Conservation (phyloP, 2,888 invertebrate genomes). For the Rhingia rostrata region DNA sequence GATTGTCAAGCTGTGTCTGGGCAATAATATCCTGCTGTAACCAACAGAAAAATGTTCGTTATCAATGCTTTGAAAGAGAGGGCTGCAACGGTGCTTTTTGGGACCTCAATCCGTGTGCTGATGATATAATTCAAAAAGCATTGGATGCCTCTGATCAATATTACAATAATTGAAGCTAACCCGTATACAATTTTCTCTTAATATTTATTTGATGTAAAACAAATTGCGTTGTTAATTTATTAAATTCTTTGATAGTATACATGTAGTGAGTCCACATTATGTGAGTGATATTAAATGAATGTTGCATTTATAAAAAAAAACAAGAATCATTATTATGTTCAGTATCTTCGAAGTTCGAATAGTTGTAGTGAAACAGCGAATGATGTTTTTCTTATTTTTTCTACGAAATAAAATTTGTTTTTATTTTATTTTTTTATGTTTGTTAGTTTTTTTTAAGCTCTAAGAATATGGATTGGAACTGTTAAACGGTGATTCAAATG, state of each 20-base stretch:
- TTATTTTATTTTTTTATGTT: too few species aligned
- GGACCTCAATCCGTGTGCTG: slow-evolving; percentile 88
- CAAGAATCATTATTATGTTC: too few species aligned
- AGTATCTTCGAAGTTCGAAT: background rate
- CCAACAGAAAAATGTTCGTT: slow-evolving; percentile 83
- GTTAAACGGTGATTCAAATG: too few species aligned
- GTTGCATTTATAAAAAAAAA: slow-evolving; percentile 49
- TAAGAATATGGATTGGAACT: too few species aligned
- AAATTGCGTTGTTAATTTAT: slow-evolving; percentile 43
- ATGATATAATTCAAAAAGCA: slow-evolving; percentile 82
- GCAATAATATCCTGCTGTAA: slow-evolving; percentile 90
- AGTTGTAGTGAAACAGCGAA: slow-evolving; percentile 28
- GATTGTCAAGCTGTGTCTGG: slow-evolving; percentile 85
- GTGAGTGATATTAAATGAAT: slow-evolving; percentile 20
- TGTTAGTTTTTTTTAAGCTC: too few species aligned
- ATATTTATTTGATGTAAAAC: slow-evolving; percentile 48
- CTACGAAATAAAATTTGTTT: slow-evolving; percentile 18
- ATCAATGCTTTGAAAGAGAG: slow-evolving; percentile 88
- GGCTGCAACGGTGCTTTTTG: slow-evolving; percentile 90
- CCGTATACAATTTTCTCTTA: background rate
- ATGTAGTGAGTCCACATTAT: slow-evolving; percentile 4
- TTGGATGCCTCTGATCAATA: slow-evolving; percentile 24
- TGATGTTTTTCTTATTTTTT: slow-evolving; percentile 34
- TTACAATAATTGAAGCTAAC: background rate
- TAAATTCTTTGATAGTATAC: slow-evolving; percentile 21